Base-by-base conservation (phyloP, 2,113 vertebrate species). In the Collichthys lucidus region DNA sequence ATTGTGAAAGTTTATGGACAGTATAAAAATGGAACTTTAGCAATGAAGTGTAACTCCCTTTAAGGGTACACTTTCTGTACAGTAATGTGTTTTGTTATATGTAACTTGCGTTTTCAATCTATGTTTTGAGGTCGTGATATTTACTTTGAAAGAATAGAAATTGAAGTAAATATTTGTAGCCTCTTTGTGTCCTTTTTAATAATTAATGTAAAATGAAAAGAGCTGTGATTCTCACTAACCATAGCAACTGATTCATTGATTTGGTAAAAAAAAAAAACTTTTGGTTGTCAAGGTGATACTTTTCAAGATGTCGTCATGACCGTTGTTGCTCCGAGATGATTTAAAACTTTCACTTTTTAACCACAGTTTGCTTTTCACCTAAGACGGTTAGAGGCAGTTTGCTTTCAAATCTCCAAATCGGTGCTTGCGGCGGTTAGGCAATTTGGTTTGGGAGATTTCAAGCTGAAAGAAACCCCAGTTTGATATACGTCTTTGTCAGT, bases 191-290 rank as follows among this genome's bases (percentile, higher is more conserved):
- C 12, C 3, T 40, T 17, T 17, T 31, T 17, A 50, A 65, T 49
- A 42, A 70, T 47, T 44, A 35, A 79, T 68, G 20, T 4, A 29
- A 19, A 16, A 49, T 73, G 56, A 53, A 46, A 73, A 17, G 8
- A 16, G n/a, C 7, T 50, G 20, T 29, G 20, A 20, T 53, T 60
- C 8, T 35, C 50, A 63, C 52, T 52, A 59, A 60, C 11, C 12
- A 8, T 40, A 40, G 35, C 35, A 8, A 65, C 65, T 19, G 29
- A 59, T 64, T 61, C 26, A 11, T 35, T 17, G 29, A 29, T 42
- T 50, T 20, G 8, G 55, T n/a, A 19, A 50, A 78, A 26, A 67
- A 56, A 19, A 50, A 78, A 26, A 67, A 56, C 4, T 31, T 66
- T 57, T 47, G 42, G 1, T 57, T 17, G 24, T 60, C 24, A 11